These are phyloP conservation scores for Sycophaga agraensis DNA, from an alignment of 1,140 invertebrate genomes.

Conservation along the genomic window DNA sequence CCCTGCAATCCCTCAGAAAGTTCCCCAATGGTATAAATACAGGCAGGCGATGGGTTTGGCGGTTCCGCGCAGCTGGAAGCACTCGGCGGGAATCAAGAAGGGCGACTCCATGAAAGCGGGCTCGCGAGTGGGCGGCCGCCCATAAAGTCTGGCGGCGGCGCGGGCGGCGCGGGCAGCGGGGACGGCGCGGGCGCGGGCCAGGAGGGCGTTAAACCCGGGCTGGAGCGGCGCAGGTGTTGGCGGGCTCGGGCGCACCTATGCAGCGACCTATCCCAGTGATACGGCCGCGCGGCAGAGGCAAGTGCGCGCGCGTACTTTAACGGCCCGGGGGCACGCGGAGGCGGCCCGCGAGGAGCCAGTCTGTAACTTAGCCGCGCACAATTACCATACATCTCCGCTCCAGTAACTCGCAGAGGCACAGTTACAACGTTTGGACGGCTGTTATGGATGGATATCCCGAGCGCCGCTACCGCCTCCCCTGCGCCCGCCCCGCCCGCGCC, in stretches of 20 bases:
- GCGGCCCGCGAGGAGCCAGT: not conserved
- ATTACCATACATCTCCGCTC: slow-evolving; percentile 50
- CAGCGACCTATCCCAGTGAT: not conserved
- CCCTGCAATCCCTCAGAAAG: too few species aligned
- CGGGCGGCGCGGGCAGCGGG: too few species aligned
- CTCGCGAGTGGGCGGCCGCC: too few species aligned
- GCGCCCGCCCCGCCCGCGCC: too few species aligned
- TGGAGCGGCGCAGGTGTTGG: not conserved
- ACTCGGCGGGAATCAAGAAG: too few species aligned
- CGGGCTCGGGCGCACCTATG: not conserved
- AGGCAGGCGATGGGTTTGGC: too few species aligned
- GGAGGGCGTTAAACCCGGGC: not conserved
- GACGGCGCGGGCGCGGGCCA: too few species aligned
- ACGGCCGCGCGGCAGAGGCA: not conserved
- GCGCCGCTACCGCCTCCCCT: not conserved
- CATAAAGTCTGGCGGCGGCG: too few species aligned
- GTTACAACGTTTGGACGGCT: slow-evolving; percentile 43
- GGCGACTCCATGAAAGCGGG: too few species aligned
- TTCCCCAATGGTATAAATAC: too few species aligned
- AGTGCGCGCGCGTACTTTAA: slow-evolving; percentile 46
- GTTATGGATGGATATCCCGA: slow-evolving; percentile 45
- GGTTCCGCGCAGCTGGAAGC: too few species aligned
- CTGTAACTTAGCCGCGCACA: slow-evolving; percentile 52
- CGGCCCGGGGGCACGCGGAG: slow-evolving; percentile 39
- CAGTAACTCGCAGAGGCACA: slow-evolving; percentile 35